phyloP scores from a whole-genome alignment of 2,888 invertebrate genomes.

The Timandra comae region DNA sequence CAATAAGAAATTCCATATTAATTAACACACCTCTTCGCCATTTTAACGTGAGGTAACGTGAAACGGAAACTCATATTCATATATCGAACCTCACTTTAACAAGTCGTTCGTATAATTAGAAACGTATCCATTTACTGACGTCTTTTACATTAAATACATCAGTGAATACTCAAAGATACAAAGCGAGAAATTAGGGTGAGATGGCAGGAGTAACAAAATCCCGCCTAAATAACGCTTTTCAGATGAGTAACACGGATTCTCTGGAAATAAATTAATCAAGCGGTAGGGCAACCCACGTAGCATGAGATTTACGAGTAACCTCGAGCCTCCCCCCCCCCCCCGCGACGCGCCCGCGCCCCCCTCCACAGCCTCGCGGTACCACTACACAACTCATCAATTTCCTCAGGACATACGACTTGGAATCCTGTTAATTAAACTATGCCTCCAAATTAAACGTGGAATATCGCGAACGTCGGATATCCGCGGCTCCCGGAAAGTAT shows the following conservation, averaged over 20 bases:
- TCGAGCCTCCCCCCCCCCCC: slow-evolving; percentile 11
- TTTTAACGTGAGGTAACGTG: slow-evolving; percentile 3
- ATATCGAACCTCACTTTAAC: slow-evolving; percentile 11
- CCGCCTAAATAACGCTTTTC: slow-evolving; percentile 40
- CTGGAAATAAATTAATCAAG: slow-evolving; percentile 64
- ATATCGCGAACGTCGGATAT: slow-evolving; percentile 26
- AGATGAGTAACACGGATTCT: slow-evolving; percentile 51
- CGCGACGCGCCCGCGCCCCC: slow-evolving; percentile 1
- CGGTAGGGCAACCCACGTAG: slow-evolving; percentile 45
- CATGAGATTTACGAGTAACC: slow-evolving; percentile 55
- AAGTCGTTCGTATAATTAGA: slow-evolving; percentile 16
- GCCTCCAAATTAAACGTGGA: slow-evolving; percentile 53
- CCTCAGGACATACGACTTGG: slow-evolving; percentile 57
- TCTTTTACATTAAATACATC: slow-evolving; percentile 23
- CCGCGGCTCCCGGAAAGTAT: slow-evolving; percentile 28
- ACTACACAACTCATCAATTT: slow-evolving; percentile 70
- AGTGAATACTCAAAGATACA: slow-evolving; percentile 27
- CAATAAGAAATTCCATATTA: background rate
- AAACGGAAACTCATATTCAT: slow-evolving; percentile 10
- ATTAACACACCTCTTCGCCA: slow-evolving; percentile 3
- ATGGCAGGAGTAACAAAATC: slow-evolving; percentile 30
- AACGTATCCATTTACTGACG: slow-evolving; percentile 18
- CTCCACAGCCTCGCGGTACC: slow-evolving; percentile 17
- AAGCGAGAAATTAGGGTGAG: slow-evolving; percentile 30
- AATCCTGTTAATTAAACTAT: slow-evolving; percentile 71